A percentile compares a stretch with the other conserved stretches of the same genome.
Conservation (phyloP, 2,888 invertebrate genomes). For the Helicoverpa assulta region DNA sequence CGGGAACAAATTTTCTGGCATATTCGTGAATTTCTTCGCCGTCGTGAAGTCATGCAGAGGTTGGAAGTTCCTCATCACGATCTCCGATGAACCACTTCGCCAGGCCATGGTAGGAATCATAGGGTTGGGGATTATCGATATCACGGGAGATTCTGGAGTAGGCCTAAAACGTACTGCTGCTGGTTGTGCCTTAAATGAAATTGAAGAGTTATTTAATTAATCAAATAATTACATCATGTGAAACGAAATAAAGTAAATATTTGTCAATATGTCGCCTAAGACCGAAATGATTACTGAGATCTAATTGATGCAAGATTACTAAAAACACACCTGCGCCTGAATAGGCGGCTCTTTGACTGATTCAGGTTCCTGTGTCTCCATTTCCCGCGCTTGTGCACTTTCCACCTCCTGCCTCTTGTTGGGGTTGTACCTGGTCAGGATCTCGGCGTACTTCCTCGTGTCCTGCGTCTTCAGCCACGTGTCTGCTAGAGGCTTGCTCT, state of each 20-base stretch:
- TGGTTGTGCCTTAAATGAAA: conserved; percentile 14
- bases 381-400: not conserved
- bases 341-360: not conserved
- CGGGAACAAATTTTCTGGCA: conserved; percentile 15
- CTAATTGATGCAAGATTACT: not conserved
- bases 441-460: conserved; percentile 73
- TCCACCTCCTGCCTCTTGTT: conserved; percentile 14
- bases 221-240: not conserved
- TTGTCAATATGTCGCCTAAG: not conserved
- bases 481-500: conserved; percentile 64
- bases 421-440: conserved; percentile 69
- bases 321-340: conserved; percentile 4
- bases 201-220: not conserved
- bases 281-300: not conserved
- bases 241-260: too few relatives aligned
- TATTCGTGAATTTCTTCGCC: not conserved
- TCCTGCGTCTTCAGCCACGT: conserved; percentile 73
- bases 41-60: conserved; percentile 50
- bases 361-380: not conserved
- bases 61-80: conserved; percentile 72
- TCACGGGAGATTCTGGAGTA: conserved; percentile 42
- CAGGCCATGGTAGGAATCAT: conserved; percentile 63
- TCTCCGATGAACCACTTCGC: conserved; percentile 68
- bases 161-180: conserved; percentile 35
- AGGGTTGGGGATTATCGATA: conserved; percentile 63